Conservation (phyloP, 2,113 vertebrate species). For the Pedionomus torquatus region DNA sequence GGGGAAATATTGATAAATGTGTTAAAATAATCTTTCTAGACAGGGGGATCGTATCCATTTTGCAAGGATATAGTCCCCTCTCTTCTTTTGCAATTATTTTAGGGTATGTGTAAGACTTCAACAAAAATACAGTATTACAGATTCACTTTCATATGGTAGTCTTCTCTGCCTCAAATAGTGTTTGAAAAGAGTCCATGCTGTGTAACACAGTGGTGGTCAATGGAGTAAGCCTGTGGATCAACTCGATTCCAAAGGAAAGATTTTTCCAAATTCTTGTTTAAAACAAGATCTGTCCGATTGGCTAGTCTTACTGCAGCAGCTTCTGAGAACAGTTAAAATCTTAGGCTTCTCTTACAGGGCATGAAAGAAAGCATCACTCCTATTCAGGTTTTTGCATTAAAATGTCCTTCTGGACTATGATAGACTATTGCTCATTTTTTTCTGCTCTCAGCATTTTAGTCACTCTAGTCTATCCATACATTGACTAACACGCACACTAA, state of each 20-base stretch:
- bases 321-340: neutral
- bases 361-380: constrained; percentile 10
- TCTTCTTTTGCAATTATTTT: neutral
- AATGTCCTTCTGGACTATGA: neutral
- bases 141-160: neutral
- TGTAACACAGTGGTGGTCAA: neutral
- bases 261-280: neutral
- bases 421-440: neutral
- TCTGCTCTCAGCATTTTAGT: constrained; percentile 1
- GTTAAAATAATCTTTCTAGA: constrained; percentile 58
- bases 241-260: neutral
- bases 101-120: neutral
- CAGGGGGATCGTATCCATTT: neutral
- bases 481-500: neutral
- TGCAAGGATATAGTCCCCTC: neutral
- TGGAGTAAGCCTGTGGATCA: neutral
- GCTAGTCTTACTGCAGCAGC: neutral
- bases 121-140: neutral
- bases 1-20: constrained; percentile 52
- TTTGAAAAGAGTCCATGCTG: neutral
- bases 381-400: neutral
- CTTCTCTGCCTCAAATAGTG: neutral
- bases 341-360: neutral
- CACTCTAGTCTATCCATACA: neutral
- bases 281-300: neutral